Base-by-base conservation (phyloP, 2,797 vertebrate species). In the Xiphorhynchus erythropygius region DNA sequence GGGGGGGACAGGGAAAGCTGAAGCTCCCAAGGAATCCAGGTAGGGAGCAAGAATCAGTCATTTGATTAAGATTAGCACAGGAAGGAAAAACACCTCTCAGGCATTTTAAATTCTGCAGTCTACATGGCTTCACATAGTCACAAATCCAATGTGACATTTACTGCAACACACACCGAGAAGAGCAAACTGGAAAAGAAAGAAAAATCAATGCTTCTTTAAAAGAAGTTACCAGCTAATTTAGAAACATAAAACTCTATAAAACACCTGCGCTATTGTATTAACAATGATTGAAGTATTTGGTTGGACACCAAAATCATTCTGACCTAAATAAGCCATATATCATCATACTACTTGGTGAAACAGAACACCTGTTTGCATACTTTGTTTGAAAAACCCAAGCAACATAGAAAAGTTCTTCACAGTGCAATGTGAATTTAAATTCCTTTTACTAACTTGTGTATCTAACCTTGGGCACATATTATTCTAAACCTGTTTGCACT, bases 111-210 rank as follows among this genome's bases (percentile, higher is more conserved):
- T 78, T 82, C 69, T 91, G n/a, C 17, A 2, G 42, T 42, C 74
- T 18, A 94, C 62, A 79, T 33, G 78, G 62, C 55, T 88, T 92
- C 84, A 88, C 32, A 80, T 41, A 96, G 68, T 62, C 92, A 89
- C 87, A 96, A 96, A 97, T 96, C 93, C 63, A 95, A 68, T 76
- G 57, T 92, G 89, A 94, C 95, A 95, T 94, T 94, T 95, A 91
- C 59, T 42, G 62, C 33, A 24, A 90, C 88, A 90, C 41, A 87
- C 30, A 94, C 82, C 4, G 17, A 85, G 59, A 94, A 92, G 18
- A 93, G 93, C 30, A 32, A 96, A 93, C 63, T 57, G 63, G 37
- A 18, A 28, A 87, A 49, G 27, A 33, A 79, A 83, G 68, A 90
- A 39, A 94, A 96, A 97, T 96, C 92, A 93, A 84, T 96, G 69